A percentile compares a stretch with the other conserved stretches of the same genome.
phyloP scores from a whole-genome alignment of 2,888 invertebrate genomes.

The Dorcus hopei region DNA sequence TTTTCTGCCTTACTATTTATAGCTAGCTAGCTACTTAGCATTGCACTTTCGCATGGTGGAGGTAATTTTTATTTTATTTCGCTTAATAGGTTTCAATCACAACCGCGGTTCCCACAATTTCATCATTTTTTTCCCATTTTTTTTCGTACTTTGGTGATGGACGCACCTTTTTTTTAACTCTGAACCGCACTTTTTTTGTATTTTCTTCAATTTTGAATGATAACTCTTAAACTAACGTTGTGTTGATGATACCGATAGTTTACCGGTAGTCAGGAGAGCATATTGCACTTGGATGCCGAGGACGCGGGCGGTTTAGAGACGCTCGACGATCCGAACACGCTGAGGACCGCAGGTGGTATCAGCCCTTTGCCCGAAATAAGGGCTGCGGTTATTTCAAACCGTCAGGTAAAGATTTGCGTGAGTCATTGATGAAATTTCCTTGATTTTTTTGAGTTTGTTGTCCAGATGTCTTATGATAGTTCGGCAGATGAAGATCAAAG shows the following conservation, averaged over 20 bases:
- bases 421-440: not conserved
- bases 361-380: constrained; percentile 49
- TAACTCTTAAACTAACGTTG: no score
- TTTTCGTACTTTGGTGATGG: no score
- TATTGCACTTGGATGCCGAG: constrained; percentile 71
- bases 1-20: constrained; percentile 22
- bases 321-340: constrained; percentile 4
- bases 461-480: constrained; percentile 47
- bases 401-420: constrained; percentile 39
- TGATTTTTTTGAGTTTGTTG: constrained; percentile 7
- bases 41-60: constrained; percentile 39
- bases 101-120: not conserved
- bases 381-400: constrained; percentile 42
- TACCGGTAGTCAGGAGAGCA: constrained; percentile 81
- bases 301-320: constrained; percentile 43
- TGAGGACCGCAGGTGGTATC: constrained; percentile 38
- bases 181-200: no score
- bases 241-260: constrained; percentile 54
- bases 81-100: constrained; percentile 4
- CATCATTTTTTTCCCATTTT: not conserved
- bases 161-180: no score
- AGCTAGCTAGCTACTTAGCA: constrained; percentile 19
- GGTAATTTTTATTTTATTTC: constrained; percentile 38
- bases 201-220: no score
- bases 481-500: constrained; percentile 55